Evolutionary conservation across 92 coral and sea anemone species (phyloP), one percentile per base, ranked within the genome.

Genomic region (Zoanthus gigantus): DNA sequence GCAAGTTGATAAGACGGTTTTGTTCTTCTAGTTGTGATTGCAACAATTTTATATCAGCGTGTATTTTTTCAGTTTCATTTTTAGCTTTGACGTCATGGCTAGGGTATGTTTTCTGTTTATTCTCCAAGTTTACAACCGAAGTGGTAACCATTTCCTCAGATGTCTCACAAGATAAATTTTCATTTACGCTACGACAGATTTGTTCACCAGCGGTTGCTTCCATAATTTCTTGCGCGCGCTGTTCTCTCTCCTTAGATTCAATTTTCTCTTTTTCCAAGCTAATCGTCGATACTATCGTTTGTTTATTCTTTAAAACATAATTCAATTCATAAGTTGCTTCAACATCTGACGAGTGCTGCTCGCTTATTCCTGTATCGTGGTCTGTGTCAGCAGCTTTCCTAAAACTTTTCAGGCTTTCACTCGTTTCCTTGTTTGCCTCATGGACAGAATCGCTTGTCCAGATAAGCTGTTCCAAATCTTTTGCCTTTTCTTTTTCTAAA

Each of bases 351-450:
- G 98, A 95, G 80, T 95, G 89, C 79, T 78, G 71, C 52, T 95
- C 98, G 63, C 98, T 95, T 11, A 95, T 91, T n/a, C 98, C 96
- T 11, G 98, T 95, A 28, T 95, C 96, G 7, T 94, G 96, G 16
- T 94, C 98, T 0, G 98, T 95, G 0, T 95, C 98, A 9, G 72
- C 87, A 8, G 80, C 63, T n/a, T 88, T 83, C 71, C 87, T 89
- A 9, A 58, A 86, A 28, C 23, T 11, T 5, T 18, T 47, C 23
- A 45, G 0, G 13, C 11, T 28, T 46, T 46, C 50, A 50, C 29
- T 77, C 79, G 14, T 45, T 60, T 60, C 78, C 28, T 83, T 56
- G 0, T 54, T 45, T 15, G 9, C 52, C 2, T 81, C 85, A 47
- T 57, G 46, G 0, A 6, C 75, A 9, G 37, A 31, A 13, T 32